phyloP scores from a whole-genome alignment of 2,797 vertebrate species.

The Bothrops alternatus region DNA sequence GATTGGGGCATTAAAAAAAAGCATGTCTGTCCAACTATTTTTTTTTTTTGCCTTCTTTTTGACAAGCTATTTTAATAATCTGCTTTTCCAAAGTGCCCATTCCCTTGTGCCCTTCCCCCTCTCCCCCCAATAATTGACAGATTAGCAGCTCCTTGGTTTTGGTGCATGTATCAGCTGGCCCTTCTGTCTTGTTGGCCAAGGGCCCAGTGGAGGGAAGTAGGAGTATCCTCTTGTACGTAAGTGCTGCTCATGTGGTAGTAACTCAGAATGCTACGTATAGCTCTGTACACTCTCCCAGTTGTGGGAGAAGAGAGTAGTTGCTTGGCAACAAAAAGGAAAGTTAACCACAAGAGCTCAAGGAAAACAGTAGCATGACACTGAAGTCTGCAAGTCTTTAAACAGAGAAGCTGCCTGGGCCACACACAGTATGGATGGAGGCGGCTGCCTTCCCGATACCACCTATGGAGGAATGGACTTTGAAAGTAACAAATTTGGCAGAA shows the following conservation, averaged over 20 bases:
- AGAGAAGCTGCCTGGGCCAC: neutral
- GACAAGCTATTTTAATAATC: neutral
- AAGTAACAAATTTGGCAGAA: no score
- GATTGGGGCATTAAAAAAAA: neutral
- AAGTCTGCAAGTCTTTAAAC: neutral
- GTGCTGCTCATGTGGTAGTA: neutral
- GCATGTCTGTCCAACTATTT: neutral
- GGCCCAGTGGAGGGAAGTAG: neutral
- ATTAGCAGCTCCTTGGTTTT: neutral
- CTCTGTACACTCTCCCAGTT: neutral
- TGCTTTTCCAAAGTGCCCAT: neutral
- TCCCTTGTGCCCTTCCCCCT: neutral
- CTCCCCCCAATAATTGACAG: neutral
- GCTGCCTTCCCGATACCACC: no score
- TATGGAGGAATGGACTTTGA: no score
- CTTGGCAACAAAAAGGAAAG: neutral
- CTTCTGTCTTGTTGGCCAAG: neutral
- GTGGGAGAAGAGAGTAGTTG: neutral
- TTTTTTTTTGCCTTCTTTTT: neutral
- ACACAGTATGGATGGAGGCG: neutral
- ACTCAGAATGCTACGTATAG: neutral
- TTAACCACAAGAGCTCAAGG: neutral
- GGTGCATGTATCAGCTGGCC: neutral
- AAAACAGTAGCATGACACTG: neutral
- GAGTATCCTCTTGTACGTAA: neutral